A percentile compares a stretch with the other conserved stretches of the same genome.
Evolutionary conservation across 2,888 invertebrate species (phyloP).

Genomic region (Dione juno): DNA sequence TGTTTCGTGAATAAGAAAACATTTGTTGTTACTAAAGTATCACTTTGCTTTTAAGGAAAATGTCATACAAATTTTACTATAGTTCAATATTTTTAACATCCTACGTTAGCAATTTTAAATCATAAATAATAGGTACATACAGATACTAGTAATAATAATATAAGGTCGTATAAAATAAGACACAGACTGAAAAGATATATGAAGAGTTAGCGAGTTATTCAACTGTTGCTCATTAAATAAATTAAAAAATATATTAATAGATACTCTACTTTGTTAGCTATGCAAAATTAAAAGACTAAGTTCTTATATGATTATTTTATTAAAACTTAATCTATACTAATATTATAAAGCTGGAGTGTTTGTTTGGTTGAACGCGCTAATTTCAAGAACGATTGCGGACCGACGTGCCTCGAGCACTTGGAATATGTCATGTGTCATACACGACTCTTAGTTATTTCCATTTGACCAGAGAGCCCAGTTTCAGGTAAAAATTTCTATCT

Average conservation of each 20-base stretch:
- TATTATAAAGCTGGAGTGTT: too few relatives aligned
- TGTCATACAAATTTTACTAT: neutral
- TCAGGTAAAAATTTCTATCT: too few relatives aligned
- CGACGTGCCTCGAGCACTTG: too few relatives aligned
- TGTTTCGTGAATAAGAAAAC: neutral
- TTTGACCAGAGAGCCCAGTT: too few relatives aligned
- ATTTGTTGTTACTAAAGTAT: neutral
- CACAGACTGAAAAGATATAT: neutral
- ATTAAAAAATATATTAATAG: too few relatives aligned
- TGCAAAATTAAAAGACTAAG: too few relatives aligned
- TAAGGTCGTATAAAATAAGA: neutral
- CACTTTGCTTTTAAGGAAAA: neutral
- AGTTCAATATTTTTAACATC: neutral
- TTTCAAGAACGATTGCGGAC: too few relatives aligned
- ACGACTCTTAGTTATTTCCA: too few relatives aligned
- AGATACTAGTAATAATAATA: neutral
- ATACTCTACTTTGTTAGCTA: neutral
- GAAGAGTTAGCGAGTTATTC: neutral
- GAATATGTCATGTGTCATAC: too few relatives aligned
- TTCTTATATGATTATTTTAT: too few relatives aligned
- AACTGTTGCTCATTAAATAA: conserved; percentile 5
- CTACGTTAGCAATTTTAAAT: neutral
- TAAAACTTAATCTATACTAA: too few relatives aligned
- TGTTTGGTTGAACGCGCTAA: too few relatives aligned
- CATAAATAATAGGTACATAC: neutral